A percentile compares a stretch with the other conserved stretches of the same genome.
phyloP scores from a whole-genome alignment of 2,113 vertebrate genomes.

The Chaetodon auriga region DNA sequence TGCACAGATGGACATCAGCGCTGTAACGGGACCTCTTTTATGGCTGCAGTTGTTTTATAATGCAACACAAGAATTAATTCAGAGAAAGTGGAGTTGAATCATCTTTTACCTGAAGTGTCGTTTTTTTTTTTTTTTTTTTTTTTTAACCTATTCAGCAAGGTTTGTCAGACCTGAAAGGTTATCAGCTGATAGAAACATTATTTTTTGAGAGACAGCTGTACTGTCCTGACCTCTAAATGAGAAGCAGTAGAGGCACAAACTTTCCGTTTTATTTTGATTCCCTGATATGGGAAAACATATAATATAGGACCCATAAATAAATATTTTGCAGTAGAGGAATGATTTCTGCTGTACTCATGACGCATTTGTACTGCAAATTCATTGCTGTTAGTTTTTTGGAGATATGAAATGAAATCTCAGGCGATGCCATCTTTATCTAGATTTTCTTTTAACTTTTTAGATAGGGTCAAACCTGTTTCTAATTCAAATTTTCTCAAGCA shows the following conservation, averaged over 20 bases:
- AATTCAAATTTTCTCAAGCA: slow-evolving; percentile 41
- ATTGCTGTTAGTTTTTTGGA: slow-evolving; percentile 7
- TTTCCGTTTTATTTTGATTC: neutral
- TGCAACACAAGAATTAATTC: slow-evolving; percentile 27
- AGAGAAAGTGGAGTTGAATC: slow-evolving; percentile 21
- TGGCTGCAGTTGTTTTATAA: slow-evolving; percentile 44
- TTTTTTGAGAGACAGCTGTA: neutral
- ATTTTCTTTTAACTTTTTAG: slow-evolving; percentile 10
- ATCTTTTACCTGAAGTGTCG: slow-evolving; percentile 13
- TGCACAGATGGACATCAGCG: slow-evolving; percentile 59
- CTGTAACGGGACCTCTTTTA: slow-evolving; percentile 56
- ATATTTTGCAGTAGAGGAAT: slow-evolving; percentile 22
- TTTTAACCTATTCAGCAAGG: neutral
- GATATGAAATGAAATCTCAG: slow-evolving; percentile 31
- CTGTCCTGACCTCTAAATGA: neutral
- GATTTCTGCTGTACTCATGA: slow-evolving; percentile 10
- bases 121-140: neutral
- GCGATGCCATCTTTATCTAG: slow-evolving; percentile 28
- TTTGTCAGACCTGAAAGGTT: slow-evolving; percentile 9
- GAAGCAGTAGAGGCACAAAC: neutral
- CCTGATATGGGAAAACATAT: neutral
- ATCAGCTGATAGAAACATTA: neutral
- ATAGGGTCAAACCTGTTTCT: slow-evolving; percentile 41
- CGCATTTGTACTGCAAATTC: slow-evolving; percentile 25
- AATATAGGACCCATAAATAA: neutral